phyloP scores from a whole-genome alignment of 2,113 vertebrate genomes.

The Arizona elegans region DNA sequence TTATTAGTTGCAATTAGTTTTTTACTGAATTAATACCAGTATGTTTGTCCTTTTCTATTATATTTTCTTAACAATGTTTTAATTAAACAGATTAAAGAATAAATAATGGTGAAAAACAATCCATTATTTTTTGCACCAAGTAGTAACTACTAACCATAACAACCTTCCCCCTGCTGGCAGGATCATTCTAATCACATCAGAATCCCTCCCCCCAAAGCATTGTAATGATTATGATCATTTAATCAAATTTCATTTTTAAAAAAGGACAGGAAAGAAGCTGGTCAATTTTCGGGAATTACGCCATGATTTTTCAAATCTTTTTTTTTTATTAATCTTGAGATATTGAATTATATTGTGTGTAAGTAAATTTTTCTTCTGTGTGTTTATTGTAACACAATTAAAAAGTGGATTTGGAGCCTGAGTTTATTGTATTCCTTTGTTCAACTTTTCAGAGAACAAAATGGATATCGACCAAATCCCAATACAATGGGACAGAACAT shows the following conservation, averaged over 20 bases:
- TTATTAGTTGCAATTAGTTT: background rate
- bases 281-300: background rate
- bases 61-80: background rate
- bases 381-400: background rate
- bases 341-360: background rate
- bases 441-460: slow-evolving; percentile 81
- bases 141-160: background rate
- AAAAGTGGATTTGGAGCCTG: slow-evolving; percentile 13
- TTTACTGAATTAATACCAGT: background rate
- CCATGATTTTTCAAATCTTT: background rate
- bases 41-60: background rate
- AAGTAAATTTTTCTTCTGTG: background rate
- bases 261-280: background rate
- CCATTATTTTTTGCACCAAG: background rate
- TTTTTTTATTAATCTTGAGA: background rate
- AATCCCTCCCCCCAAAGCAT: background rate
- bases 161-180: background rate
- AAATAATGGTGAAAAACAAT: background rate
- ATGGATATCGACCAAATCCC: slow-evolving; percentile 84
- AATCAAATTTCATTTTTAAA: background rate
- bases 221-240: background rate
- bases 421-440: slow-evolving; percentile 5
- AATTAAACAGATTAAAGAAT: background rate
- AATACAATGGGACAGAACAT: slow-evolving; percentile 72
- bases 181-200: background rate